Evolutionary conservation across 2,888 invertebrate species (phyloP), one percentile per base, ranked within the genome.

Genomic region (Tryphoninae sp.): DNA sequence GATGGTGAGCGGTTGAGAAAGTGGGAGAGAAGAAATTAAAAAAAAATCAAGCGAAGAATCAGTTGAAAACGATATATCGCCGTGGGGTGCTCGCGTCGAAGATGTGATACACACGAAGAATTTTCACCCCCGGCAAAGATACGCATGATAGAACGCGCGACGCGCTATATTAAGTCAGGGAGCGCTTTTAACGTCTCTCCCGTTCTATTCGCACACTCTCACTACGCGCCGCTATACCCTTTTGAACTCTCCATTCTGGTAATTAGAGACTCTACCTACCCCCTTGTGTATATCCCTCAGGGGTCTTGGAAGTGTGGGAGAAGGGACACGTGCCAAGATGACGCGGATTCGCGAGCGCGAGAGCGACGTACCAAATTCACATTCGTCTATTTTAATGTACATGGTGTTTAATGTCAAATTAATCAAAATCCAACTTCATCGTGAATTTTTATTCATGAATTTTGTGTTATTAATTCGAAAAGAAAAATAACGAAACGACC

Each of bases 171-270:
- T 75, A 78, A 78, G 74, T 69, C 73, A 55, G 19, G 61, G 23
- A 77, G 23, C 76, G 64, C 69, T 72, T 76, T 62, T 67, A 72
- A 42, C 23, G 9, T 33, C 40, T 69, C 23, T 58, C 16, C 4
- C 61, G 51, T 33, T 77, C 59, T 53, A 26, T 16, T 65, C 33
- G 33, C 6, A 33, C 33, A 33, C 4, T 55, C 49, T 68, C 42
- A 58, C 53, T 76, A 40, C 13, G 49, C 69, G 73, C 58, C 11
- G 16, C 16, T 76, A 42, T 79, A 78, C 80, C 79, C 71, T 83
- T 83, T 81, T 80, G 83, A 81, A 83, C 74, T 83, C 76, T 79
- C 77, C 71, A 81, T 80, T 83, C 75, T 74, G 72, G 80, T 80
- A 82, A 83, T 82, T 84, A 82, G 76, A 82, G 80, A 67, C 73